phyloP scores from a whole-genome alignment of 2,888 invertebrate species.

The Zygogramma bicolorata region DNA sequence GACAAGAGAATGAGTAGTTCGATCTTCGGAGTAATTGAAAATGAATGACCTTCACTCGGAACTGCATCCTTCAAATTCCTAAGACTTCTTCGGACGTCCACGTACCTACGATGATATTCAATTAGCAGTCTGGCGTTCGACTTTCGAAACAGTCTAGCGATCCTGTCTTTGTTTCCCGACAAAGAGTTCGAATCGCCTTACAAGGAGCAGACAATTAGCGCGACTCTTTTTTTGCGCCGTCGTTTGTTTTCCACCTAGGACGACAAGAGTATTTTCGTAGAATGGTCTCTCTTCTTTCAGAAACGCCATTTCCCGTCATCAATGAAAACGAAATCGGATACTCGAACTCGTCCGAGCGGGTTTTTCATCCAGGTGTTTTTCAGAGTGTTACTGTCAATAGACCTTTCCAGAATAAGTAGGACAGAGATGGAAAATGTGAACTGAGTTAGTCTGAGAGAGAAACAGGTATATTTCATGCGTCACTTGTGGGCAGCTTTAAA shows the following conservation, averaged over 20 bases:
- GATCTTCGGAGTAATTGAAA: not conserved
- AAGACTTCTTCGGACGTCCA: not conserved
- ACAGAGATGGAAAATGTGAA: no score
- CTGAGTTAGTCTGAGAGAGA: no score
- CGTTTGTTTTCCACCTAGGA: conserved; percentile 7
- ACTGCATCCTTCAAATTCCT: not conserved
- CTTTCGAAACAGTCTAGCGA: not conserved
- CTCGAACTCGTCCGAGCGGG: not conserved
- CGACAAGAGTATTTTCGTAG: not conserved
- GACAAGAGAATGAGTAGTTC: no score
- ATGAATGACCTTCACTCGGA: not conserved
- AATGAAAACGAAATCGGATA: conserved; percentile 36
- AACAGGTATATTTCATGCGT: no score
- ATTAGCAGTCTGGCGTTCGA: not conserved
- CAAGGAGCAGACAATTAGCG: conserved; percentile 19
- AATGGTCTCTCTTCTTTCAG: not conserved
- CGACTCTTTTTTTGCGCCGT: not conserved
- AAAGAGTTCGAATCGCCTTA: conserved; percentile 2
- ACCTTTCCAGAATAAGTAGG: no score
- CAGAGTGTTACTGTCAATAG: not conserved
- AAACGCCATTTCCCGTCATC: conserved; percentile 24
- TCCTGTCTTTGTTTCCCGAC: not conserved
- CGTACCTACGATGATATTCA: no score
- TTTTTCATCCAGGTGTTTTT: not conserved
- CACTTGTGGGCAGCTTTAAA: no score